These are phyloP conservation scores for Tipula helvola DNA, from an alignment of 2,888 invertebrate genomes.

Conservation along the genomic window DNA sequence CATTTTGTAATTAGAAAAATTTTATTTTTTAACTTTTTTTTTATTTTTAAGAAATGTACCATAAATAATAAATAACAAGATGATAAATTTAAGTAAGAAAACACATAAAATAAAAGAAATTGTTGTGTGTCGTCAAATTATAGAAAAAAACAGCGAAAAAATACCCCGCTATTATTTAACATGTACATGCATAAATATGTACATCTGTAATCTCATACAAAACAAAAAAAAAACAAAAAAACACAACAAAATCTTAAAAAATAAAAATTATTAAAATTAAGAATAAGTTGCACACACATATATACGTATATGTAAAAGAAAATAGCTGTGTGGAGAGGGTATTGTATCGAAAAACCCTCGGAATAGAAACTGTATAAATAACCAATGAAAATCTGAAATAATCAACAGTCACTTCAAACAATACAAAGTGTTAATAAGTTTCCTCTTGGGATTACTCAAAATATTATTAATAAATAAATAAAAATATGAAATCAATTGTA, in stretches of 20 bases:
- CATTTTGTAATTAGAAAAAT: background rate
- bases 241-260: background rate
- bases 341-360: background rate
- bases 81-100: background rate
- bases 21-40: background rate
- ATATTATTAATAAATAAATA: slow-evolving; percentile 14
- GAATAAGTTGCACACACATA: background rate
- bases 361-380: slow-evolving; percentile 11
- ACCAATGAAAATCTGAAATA: slow-evolving; percentile 6
- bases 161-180: background rate
- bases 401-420: slow-evolving; percentile 8
- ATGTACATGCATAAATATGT: background rate
- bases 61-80: background rate
- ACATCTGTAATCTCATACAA: background rate
- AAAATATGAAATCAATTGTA: slow-evolving; percentile 22
- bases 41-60: background rate
- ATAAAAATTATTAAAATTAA: background rate
- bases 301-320: background rate
- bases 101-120: background rate
- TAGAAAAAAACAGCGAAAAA: background rate
- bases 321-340: slow-evolving; percentile 5
- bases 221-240: background rate
- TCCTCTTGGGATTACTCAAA: background rate
- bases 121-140: background rate
- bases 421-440: background rate